Conservation (phyloP, 1,140 invertebrate genomes). For the Drosophila teissieri region DNA sequence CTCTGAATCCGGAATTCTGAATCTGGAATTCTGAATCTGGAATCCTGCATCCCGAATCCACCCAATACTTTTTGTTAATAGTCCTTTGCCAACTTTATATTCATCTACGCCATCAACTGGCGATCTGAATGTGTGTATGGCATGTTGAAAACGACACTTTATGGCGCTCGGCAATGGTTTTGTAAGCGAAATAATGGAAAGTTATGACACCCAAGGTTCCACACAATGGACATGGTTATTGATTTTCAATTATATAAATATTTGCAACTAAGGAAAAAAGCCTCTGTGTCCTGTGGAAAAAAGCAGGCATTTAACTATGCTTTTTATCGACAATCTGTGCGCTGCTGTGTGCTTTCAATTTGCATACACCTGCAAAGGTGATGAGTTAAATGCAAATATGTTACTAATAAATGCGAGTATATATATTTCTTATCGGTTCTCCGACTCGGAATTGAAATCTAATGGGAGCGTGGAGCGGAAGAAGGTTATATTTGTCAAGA, state of each 20-base stretch:
- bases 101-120: neutral
- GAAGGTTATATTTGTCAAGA: constrained; percentile 21
- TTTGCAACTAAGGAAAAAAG: constrained; percentile 4
- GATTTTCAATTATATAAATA: constrained; percentile 46
- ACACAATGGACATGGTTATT: constrained; percentile 8
- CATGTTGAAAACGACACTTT: neutral
- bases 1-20: too few species aligned
- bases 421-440: too few species aligned
- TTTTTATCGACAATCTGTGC: constrained; percentile 10
- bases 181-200: neutral
- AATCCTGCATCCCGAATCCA: too few species aligned
- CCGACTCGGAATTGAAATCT: neutral
- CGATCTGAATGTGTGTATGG: neutral
- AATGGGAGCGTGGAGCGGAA: too few species aligned
- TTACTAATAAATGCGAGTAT: constrained; percentile 1
- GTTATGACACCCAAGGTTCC: neutral
- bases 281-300: neutral
- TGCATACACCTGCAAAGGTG: constrained; percentile 17
- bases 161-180: neutral
- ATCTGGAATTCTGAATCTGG: too few species aligned
- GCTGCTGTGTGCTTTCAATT: constrained; percentile 1
- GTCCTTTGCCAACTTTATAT: neutral
- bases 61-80: neutral
- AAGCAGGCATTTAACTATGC: constrained; percentile 11
- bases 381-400: constrained; percentile 24